A percentile compares a stretch with the other conserved stretches of the same genome.
Evolutionary conservation across 2,113 vertebrate species (phyloP).

Genomic region (Sapayoa aenigma): DNA sequence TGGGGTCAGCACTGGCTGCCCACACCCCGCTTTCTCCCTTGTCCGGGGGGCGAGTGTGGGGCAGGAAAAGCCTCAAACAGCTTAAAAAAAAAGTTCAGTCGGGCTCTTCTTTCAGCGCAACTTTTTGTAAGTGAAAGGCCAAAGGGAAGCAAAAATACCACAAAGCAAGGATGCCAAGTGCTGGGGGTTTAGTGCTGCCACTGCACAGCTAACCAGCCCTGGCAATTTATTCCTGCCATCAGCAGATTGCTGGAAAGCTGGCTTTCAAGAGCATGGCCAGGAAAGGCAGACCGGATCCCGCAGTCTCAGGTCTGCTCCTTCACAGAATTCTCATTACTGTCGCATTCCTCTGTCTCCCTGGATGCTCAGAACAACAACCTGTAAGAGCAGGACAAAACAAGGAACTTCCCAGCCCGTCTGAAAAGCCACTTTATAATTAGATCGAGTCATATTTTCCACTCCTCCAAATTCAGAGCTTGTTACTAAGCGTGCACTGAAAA

Average conservation of each 20-base stretch:
- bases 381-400: slow-evolving; percentile 24
- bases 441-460: slow-evolving; percentile 60
- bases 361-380: neutral
- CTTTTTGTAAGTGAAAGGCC: slow-evolving; percentile 42
- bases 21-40: slow-evolving; percentile 47
- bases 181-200: slow-evolving; percentile 22
- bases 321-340: neutral
- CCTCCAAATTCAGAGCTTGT: slow-evolving; percentile 40
- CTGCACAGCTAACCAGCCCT: neutral
- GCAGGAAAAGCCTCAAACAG: slow-evolving; percentile 42
- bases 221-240: slow-evolving; percentile 43
- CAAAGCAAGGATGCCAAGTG: slow-evolving; percentile 19
- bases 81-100: neutral
- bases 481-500: slow-evolving; percentile 11
- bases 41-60: neutral
- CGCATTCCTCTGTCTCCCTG: neutral
- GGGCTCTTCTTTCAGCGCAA: neutral
- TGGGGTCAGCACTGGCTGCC: slow-evolving; percentile 19
- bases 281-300: neutral
- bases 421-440: slow-evolving; percentile 56
- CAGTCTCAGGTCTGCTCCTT: neutral
- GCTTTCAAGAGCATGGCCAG: neutral
- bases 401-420: slow-evolving; percentile 23
- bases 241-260: slow-evolving; percentile 41
- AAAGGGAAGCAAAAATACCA: slow-evolving; percentile 47